phyloP scores from a whole-genome alignment of 2,113 vertebrate species.

The Psittacula cyanocephala region DNA sequence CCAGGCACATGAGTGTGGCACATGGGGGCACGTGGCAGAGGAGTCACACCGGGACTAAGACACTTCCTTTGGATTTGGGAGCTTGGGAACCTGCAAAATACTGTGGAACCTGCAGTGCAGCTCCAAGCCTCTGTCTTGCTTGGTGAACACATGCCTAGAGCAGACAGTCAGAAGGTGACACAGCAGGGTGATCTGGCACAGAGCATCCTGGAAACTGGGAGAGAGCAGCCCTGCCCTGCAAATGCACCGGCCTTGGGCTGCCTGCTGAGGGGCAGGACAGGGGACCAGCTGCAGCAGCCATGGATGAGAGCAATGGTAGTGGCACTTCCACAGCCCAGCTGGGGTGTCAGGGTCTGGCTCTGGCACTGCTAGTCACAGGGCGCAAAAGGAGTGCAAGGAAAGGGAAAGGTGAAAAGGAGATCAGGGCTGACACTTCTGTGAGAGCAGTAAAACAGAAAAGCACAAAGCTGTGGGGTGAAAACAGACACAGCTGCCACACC shows the following conservation, averaged over 20 bases:
- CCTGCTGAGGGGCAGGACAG: not conserved
- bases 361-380: not conserved
- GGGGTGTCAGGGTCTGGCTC: not conserved
- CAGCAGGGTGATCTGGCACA: not conserved
- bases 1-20: accelerated
- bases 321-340: accelerated
- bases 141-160: accelerated
- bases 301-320: not conserved
- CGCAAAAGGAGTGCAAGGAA: not conserved
- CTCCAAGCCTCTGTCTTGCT: not conserved
- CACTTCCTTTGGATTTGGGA: not conserved
- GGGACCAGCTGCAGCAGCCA: not conserved
- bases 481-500: not conserved
- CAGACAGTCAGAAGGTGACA: not conserved
- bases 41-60: not conserved
- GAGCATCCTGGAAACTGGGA: not conserved
- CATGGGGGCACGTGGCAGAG: accelerated
- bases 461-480: not conserved
- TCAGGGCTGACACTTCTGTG: not conserved
- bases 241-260: not conserved
- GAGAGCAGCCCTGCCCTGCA: not conserved
- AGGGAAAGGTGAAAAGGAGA: not conserved
- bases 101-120: not conserved
- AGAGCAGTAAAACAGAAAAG: not conserved
- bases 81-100: not conserved